These are phyloP conservation scores for Gonocerus acuteangulatus DNA, from an alignment of 2,888 invertebrate genomes.

Conservation along the genomic window DNA sequence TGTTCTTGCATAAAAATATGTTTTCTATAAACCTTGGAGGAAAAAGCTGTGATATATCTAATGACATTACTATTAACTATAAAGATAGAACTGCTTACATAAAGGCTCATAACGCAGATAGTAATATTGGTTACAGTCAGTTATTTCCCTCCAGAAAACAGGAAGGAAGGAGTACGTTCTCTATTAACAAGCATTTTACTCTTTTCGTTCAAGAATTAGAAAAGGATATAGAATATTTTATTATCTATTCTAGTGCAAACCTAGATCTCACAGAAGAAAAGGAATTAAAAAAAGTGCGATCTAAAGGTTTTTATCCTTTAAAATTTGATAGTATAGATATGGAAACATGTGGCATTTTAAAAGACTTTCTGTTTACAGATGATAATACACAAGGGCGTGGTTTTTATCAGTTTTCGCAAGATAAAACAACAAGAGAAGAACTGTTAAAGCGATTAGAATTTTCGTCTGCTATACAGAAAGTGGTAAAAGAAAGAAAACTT, in stretches of 20 bases:
- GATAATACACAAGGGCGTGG: no score
- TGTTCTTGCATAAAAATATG: not conserved
- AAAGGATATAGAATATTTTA: constrained; percentile 4
- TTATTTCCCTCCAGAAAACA: not conserved
- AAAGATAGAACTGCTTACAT: not conserved
- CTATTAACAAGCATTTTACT: constrained; percentile 8
- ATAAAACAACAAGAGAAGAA: not conserved
- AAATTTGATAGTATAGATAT: not conserved
- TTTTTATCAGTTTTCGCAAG: constrained; percentile 1
- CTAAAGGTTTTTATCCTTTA: not conserved
- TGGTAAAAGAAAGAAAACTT: not conserved
- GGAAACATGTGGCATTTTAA: not conserved
- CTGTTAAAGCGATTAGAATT: not conserved
- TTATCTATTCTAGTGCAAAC: not conserved
- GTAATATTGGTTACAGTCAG: constrained; percentile 5
- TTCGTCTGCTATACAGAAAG: not conserved
- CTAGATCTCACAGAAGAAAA: constrained; percentile 6
- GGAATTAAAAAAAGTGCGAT: not conserved
- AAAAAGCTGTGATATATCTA: not conserved
- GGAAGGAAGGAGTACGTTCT: not conserved
- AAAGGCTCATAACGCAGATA: not conserved
- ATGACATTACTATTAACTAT: not conserved
- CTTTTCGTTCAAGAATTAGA: constrained; percentile 1
- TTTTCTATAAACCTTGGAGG: not conserved
- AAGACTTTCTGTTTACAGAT: not conserved